Conservation (phyloP, 2,113 vertebrate genomes). For the Lepidothrix coronata region DNA sequence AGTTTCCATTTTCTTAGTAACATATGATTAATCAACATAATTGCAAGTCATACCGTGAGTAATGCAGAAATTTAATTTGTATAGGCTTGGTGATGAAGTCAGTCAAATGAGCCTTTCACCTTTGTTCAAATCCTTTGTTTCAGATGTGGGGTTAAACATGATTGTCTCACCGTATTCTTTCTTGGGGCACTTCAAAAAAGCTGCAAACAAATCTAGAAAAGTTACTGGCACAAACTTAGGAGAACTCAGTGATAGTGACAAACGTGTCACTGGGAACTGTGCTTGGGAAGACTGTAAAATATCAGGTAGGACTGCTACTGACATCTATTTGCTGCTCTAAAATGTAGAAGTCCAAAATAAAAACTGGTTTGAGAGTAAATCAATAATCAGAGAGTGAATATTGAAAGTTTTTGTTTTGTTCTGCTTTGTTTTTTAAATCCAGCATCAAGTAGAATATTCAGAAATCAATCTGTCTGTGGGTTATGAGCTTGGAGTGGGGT, state of each 20-base stretch:
- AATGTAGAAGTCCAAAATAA: neutral
- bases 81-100: constrained; percentile 40
- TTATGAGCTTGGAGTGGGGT: neutral
- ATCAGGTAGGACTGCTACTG: neutral
- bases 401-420: neutral
- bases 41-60: constrained; percentile 52
- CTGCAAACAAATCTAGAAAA: neutral
- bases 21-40: constrained; percentile 65
- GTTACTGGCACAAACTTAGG: neutral
- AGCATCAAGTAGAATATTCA: neutral
- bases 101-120: constrained; percentile 40
- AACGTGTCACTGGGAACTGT: neutral
- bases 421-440: neutral
- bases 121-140: constrained; percentile 28
- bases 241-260: neutral
- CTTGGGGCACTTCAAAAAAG: neutral
- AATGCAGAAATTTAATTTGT: constrained; percentile 49
- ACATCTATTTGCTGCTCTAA: neutral
- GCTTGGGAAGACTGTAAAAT: neutral
- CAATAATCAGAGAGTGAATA: neutral
- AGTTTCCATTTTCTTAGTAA: constrained; percentile 55
- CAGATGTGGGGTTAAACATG: neutral
- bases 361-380: neutral
- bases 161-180: neutral
- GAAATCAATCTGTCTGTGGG: neutral